phyloP scores from a whole-genome alignment of 2,888 invertebrate genomes.

The Abscondita cerata region DNA sequence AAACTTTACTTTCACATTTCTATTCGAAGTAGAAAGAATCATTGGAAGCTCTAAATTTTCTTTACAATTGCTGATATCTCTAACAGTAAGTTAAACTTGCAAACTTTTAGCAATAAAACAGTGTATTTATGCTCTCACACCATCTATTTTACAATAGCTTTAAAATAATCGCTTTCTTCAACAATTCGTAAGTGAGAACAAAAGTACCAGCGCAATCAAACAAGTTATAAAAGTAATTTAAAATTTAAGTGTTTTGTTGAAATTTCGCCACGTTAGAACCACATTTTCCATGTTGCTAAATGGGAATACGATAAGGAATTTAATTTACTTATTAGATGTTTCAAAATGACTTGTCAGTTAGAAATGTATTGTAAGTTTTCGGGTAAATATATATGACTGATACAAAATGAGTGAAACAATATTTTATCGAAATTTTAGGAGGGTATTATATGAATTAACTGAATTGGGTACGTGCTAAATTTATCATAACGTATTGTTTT shows the following conservation, averaged over 20 bases:
- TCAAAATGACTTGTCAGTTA: no score
- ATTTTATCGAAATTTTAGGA: no score
- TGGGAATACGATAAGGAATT: no score
- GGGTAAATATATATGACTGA: no score
- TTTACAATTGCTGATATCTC: slow-evolving; percentile 27
- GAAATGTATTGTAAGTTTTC: no score
- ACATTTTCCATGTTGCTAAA: no score
- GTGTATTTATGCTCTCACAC: slow-evolving; percentile 30
- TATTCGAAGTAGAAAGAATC: neutral
- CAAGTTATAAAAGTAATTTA: slow-evolving; percentile 38
- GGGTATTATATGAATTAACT: no score
- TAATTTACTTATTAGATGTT: no score
- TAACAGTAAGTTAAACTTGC: slow-evolving; percentile 21
- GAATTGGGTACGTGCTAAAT: no score
- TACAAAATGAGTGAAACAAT: no score
- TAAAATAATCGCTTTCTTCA: slow-evolving; percentile 33
- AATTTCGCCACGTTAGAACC: no score
- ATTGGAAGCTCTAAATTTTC: slow-evolving; percentile 15
- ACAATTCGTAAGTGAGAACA: slow-evolving; percentile 18
- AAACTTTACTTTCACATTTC: neutral
- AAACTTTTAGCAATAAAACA: slow-evolving; percentile 28
- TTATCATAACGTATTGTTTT: no score
- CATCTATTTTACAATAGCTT: slow-evolving; percentile 27
- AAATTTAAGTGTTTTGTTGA: slow-evolving; percentile 33
- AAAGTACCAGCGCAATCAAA: slow-evolving; percentile 28